Base-by-base conservation (phyloP, 2,888 invertebrate species). In the Apotomis capreana region DNA sequence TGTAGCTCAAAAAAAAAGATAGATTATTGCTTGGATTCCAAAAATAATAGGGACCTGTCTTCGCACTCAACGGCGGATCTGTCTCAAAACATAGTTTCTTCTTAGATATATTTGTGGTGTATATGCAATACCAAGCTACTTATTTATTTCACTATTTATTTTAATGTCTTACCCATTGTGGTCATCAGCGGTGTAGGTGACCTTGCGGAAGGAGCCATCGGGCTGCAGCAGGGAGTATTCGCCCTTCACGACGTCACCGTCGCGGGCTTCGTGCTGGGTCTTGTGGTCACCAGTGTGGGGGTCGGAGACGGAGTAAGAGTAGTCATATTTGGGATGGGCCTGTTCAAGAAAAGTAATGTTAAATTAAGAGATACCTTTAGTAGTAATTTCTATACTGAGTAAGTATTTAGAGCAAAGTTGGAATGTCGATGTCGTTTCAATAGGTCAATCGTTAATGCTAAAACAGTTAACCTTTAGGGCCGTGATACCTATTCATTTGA, bases 201-300 rank as follows among this genome's bases (percentile, higher is more conserved):
- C 92, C 83, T 92, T 93, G 80, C 92, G 89, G 91, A 93, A 92
- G 76, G 92, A 92, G 76, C 92, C 92, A 75, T 93, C 92, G 8
- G 92, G 92, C 79, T 93, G 92, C 74, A 92, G 87, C 74, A 93
- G 86, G 26, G 92, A 93, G 87, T 93, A 93, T 73, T 92, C 92
- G 78, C 92, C 92, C 84, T 90, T 92, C 73, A 93, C 92, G 69
- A 91, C 89, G 73, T 92, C 92, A 13, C 92, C 92, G 59, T 93
- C 92, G 69, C 92, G 91, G 64, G 83, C 84, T 78, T 93, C 92
- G 74, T 92, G 92, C 82, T 92, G 92, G 76, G 90, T 91, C 85
- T 93, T 93, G 86, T 93, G 92, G 87, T 92, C 92, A 71, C 92
- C 92, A 74, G 92, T 93, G 85, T 93, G 92, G 44, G 92, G 92